Conservation (phyloP, 2,113 vertebrate species). For the Nesogale talazaci region DNA sequence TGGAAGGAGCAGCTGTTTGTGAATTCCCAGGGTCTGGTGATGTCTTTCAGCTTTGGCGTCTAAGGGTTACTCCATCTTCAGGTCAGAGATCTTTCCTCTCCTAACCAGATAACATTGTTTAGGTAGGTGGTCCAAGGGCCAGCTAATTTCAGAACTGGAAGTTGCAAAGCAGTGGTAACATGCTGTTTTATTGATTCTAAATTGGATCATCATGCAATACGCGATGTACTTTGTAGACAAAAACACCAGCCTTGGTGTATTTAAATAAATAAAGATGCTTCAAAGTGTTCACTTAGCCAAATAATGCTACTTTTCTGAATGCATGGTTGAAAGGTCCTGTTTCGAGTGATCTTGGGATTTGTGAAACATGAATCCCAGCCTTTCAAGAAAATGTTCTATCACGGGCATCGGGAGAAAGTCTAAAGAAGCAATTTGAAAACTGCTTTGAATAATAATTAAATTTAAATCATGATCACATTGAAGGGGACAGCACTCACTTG, state of each 20-base stretch:
- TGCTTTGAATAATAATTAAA: too few relatives aligned
- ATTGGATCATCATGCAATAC: conserved; percentile 3
- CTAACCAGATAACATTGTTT: neutral
- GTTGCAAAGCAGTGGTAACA: neutral
- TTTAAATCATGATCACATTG: neutral
- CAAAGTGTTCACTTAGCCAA: conserved; percentile 5
- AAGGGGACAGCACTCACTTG: neutral
- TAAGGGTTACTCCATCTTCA: neutral
- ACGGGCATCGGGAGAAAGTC: neutral
- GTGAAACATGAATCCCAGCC: conserved; percentile 33
- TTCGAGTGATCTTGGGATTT: conserved; percentile 34
- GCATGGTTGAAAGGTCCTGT: conserved; percentile 18
- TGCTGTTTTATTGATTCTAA: neutral
- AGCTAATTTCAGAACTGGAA: conserved; percentile 39
- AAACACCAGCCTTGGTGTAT: conserved; percentile 36
- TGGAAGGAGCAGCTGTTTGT: conserved; percentile 5
- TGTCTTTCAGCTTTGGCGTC: neutral
- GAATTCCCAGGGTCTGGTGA: neutral
- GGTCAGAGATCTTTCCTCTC: conserved; percentile 34
- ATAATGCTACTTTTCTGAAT: neutral
- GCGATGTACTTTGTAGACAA: conserved; percentile 33
- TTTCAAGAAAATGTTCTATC: neutral
- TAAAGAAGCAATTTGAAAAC: conserved; percentile 55
- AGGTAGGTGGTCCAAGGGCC: conserved; percentile 2
- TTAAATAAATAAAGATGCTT: conserved; percentile 13